Evolutionary conservation across 2,113 vertebrate species (phyloP), one percentile per base, ranked within the genome.

Genomic region (Amphilophus citrinellus): DNA sequence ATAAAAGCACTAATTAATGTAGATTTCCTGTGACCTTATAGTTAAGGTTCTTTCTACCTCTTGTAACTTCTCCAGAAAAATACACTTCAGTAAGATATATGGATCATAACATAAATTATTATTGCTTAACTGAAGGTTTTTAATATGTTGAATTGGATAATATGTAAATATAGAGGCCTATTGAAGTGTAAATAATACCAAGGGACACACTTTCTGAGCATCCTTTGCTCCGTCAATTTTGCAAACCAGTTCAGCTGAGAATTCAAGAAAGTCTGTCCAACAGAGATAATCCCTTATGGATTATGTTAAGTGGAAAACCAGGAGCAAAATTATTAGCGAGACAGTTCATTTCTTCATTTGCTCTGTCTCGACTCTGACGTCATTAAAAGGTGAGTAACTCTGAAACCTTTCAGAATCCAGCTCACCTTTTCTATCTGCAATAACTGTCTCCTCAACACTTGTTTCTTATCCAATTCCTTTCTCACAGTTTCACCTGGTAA

Each of bases 191-290:
- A 35, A 56, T 56, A 32, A 32, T n/a, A n/a, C 53, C 44, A 73
- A 73, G 47, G 53, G 47, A 53, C 10, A n/a, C 35, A 78, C 24
- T n/a, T 27, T 63, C 44, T 59, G 50, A 62, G 39, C 27, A 61
- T 61, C 35, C 27, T 27, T 4, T 84, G 73, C 53, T 65, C 44
- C 30, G 53, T 27, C 13, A 1, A 73, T 42, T 24, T 61, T 76
- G 14, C 39, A 75, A 59, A 82, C 39, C 32, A 88, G 10, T 85
- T 78, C 24, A 79, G 17, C 22, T 57, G 65, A 79, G 18, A 50
- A 9, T 59, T 50, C n/a, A 63, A 79, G 62, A 32, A 73, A 63
- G 59, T 82, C 47, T 39, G 76, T 58, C 32, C 10, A 61, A 63
- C 58, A 59, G 11, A 56, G 59, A 80, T 84, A 73, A 73, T 17